phyloP scores from a whole-genome alignment of 1,140 invertebrate genomes.

The Drosophila fuyamai region DNA sequence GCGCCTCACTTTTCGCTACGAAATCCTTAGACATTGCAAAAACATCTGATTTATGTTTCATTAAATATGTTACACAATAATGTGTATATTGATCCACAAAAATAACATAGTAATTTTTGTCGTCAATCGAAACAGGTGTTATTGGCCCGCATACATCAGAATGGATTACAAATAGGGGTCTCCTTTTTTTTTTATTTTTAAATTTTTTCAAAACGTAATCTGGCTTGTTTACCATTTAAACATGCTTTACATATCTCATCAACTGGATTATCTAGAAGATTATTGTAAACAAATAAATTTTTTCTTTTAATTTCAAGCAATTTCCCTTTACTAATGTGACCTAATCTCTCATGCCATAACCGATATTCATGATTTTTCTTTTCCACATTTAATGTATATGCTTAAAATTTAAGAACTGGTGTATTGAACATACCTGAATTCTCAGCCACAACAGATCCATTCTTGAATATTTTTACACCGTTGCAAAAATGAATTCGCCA shows the following conservation, averaged over 20 bases:
- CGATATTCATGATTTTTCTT: slow-evolving; percentile 15
- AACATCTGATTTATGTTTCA: no score
- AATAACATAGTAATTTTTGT: no score
- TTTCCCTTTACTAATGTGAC: slow-evolving; percentile 73
- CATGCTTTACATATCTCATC: slow-evolving; percentile 60
- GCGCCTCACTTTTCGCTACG: no score
- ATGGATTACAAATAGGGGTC: no score
- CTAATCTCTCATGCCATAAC: slow-evolving; percentile 76
- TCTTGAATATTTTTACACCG: slow-evolving; percentile 9
- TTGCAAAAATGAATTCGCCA: no score
- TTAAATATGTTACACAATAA: no score
- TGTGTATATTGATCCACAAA: no score
- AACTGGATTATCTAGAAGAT: slow-evolving; percentile 52
- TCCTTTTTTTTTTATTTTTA: background rate
- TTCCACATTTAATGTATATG: slow-evolving; percentile 9
- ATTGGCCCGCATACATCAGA: no score
- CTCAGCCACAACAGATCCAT: slow-evolving; percentile 9
- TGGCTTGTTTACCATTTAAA: background rate
- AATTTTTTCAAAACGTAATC: background rate
- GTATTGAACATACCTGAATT: slow-evolving; percentile 10
- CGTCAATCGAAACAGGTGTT: no score
- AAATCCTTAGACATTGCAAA: no score
- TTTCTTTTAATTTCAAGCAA: slow-evolving; percentile 32
- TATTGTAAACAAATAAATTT: slow-evolving; percentile 11
- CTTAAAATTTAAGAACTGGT: slow-evolving; percentile 1